Evolutionary conservation across 2,113 vertebrate species (phyloP).

Genomic region (Buteo buteo): DNA sequence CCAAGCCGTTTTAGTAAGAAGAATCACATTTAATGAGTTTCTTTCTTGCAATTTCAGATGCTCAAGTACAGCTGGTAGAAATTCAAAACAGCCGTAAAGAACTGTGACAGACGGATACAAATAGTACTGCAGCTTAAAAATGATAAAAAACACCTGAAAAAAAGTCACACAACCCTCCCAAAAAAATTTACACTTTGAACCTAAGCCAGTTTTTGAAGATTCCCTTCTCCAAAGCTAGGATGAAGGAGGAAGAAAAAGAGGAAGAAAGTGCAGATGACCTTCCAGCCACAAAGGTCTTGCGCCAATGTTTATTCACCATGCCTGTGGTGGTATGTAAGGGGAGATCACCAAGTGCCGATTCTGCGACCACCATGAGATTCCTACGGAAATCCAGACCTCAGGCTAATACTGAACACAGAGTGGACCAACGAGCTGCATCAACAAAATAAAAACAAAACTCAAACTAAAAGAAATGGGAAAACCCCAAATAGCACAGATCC

Average conservation of each 20-base stretch:
- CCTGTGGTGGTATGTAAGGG: constrained; percentile 39
- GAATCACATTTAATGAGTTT: constrained; percentile 82
- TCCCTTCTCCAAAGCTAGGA: constrained; percentile 70
- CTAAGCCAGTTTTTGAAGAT: constrained; percentile 76
- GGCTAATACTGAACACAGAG: constrained; percentile 79
- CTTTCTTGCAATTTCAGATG: constrained; percentile 79
- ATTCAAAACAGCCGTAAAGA: constrained; percentile 80
- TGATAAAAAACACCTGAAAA: constrained; percentile 78
- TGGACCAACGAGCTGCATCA: constrained; percentile 64
- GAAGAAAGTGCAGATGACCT: constrained; percentile 67
- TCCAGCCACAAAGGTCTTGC: constrained; percentile 61
- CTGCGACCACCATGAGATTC: constrained; percentile 54
- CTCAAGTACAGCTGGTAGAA: constrained; percentile 80
- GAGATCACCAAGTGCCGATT: constrained; percentile 58
- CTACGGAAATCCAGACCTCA: constrained; percentile 71
- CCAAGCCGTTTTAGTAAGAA: constrained; percentile 77
- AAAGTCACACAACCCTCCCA: constrained; percentile 72
- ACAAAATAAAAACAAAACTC: constrained; percentile 63
- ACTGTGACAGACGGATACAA: constrained; percentile 80
- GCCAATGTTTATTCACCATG: constrained; percentile 59
- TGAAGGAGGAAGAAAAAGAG: constrained; percentile 60
- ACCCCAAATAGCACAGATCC: constrained; percentile 69
- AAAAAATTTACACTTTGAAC: constrained; percentile 81
- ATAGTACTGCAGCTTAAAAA: constrained; percentile 83
- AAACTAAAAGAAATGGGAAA: constrained; percentile 66